These are phyloP conservation scores for Parazoanthus swiftii DNA, from an alignment of 92 coral and sea anemone genomes.

Conservation along the genomic window DNA sequence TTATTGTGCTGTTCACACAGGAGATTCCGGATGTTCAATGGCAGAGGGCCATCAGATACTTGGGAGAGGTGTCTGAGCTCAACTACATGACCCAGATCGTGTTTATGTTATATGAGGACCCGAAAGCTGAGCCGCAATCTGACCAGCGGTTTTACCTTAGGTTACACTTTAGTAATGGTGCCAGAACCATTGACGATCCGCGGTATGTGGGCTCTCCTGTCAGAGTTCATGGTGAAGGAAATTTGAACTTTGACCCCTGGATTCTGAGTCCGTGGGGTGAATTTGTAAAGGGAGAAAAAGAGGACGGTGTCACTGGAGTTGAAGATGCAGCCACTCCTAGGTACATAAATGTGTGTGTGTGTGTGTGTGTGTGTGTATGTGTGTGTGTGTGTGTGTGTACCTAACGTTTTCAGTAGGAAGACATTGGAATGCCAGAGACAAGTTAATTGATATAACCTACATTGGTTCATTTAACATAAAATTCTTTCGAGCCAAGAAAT, in stretches of 20 bases:
- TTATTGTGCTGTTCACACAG: constrained; percentile 36
- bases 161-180: constrained; percentile 87
- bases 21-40: constrained; percentile 75
- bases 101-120: constrained; percentile 91
- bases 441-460: too few species aligned
- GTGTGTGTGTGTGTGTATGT: too few species aligned
- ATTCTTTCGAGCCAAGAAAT: too few species aligned
- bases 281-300: constrained; percentile 28
- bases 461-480: too few species aligned
- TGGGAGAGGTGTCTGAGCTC: constrained; percentile 81
- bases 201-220: constrained; percentile 22
- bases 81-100: constrained; percentile 98
- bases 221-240: not conserved
- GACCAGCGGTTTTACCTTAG: constrained; percentile 80
- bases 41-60: constrained; percentile 80
- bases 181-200: constrained; percentile 33
- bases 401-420: too few species aligned
- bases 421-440: too few species aligned
- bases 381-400: too few species aligned
- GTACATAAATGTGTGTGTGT: not conserved
- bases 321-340: not conserved
- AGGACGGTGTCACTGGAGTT: not conserved
- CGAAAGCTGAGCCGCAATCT: constrained; percentile 81
- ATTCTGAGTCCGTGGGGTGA: constrained; percentile 37
- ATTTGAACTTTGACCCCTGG: constrained; percentile 22